Base-by-base conservation (phyloP, 2,113 vertebrate genomes). In the Myodes glareolus region DNA sequence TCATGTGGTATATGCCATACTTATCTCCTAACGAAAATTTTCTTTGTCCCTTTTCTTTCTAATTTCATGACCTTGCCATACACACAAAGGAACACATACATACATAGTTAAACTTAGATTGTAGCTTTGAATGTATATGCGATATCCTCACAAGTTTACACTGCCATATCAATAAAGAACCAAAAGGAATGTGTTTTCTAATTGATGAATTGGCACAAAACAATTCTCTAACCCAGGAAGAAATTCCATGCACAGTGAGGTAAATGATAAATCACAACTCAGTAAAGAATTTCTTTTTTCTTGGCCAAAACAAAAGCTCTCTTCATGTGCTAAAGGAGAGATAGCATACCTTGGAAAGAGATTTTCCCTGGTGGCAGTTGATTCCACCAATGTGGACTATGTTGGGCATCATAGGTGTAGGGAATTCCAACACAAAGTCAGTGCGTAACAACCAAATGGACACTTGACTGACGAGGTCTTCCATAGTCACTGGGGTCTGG, bases 371-470 rank as follows among this genome's bases (percentile, higher is more conserved):
- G 3, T 73, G 29, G 7, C 98, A 99, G 93, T 96, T 98, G 90
- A 98, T 98, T 13, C 98, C 98, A 9, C 98, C 98, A 0, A 98
- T 0, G 0, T 98, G 98, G 96, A 99, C 70, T 98, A 88, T 58
- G 68, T 73, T 88, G 23, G 68, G 50, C 86, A 88, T 88, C 68
- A 73, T 6, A 47, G n/a, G n/a, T n/a, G n/a, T n/a, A n/a, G 86
- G 68, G 16, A 42, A 73, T 0, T 88, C 70, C 4, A 88, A 19
- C 2, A 73, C 36, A 89, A 58, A 89, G 70, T 89, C 87, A 10
- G 68, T 55, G n/a, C 87, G 14, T 6, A 89, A 61, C 52, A 89
- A 12, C 52, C 50, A 75, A 58, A 89, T 58, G 2, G 87, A 89
- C 25, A 75, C n/a, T 42, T 89, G 87, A 1, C n/a, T 31, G 9